A percentile compares a stretch with the other conserved stretches of the same genome.
Conservation (phyloP, 2,113 vertebrate genomes). For the Petromus typicus region DNA sequence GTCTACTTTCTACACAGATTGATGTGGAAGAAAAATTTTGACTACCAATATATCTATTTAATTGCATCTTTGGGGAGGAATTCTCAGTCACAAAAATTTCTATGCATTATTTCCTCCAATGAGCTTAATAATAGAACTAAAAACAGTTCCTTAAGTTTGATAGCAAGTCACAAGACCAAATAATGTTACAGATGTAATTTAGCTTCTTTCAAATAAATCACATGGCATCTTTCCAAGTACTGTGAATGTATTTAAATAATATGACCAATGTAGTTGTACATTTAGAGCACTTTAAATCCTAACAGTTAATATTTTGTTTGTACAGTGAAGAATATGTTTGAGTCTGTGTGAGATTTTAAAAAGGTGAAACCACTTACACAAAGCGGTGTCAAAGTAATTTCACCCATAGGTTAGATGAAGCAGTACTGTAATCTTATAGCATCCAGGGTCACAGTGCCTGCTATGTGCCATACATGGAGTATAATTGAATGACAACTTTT, state of each 20-base stretch:
- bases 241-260: neutral
- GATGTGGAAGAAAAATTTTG: slow-evolving; percentile 8
- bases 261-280: neutral
- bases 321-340: neutral
- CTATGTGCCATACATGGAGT: neutral
- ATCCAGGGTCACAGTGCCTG: neutral
- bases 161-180: slow-evolving; percentile 37
- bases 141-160: slow-evolving; percentile 22
- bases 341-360: slow-evolving; percentile 7
- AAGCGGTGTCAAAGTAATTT: neutral
- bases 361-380: neutral
- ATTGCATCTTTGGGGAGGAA: slow-evolving; percentile 25
- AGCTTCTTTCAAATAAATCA: slow-evolving; percentile 27
- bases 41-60: neutral
- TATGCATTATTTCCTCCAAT: neutral
- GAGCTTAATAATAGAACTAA: slow-evolving; percentile 6
- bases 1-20: neutral
- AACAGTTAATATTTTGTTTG: slow-evolving; percentile 38
- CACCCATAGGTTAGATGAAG: neutral
- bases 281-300: neutral
- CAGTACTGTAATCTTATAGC: neutral
- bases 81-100: neutral
- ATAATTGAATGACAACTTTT: neutral
- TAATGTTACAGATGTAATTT: neutral
- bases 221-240: slow-evolving; percentile 30